Base-by-base conservation (phyloP, 2,113 vertebrate species). In the Nothocercus nigrocapillus region DNA sequence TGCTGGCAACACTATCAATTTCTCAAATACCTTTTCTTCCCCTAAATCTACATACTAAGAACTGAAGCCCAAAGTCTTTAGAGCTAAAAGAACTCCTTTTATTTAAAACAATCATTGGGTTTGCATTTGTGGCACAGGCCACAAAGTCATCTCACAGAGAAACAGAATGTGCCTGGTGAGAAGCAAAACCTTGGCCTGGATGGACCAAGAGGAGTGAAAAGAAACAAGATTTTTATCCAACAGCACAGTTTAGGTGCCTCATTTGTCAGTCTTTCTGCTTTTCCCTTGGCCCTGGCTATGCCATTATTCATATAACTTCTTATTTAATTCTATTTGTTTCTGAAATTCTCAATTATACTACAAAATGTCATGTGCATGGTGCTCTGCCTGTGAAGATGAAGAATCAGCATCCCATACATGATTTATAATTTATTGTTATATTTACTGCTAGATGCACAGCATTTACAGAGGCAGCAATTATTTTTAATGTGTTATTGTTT, bases 241-340 rank as follows among this genome's bases (percentile, higher is more conserved):
- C 21, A 76, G 21, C 6, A 3, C 7, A 20, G 7, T 61, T 6
- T 24, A 59, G 25, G 7, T 8, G 20, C 0, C 0, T 5, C 17
- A 25, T 78, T 70, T 76, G 25, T 59, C 36, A 82, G 5, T 4
- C 4, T 14, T 77, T 77, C 30, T 56, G 25, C 44, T 78, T 54
- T 8, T 2, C 9, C 4, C 45, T 66, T 73, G 27, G 13, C 24
- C 13, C 16, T 81, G 32, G 8, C 9, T 81, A 21, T 34, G 45
- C 45, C 6, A n/a, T 28, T n/a, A 42, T 47, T 54, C 51, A 30
- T 2, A 4, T 25, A 66, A 53, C 11, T 47, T 69, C 30, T 66
- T 51, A 19, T 20, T 68, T 42, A 47, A 54, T 38, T 56, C 34
- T 45, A 4, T 7, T 3, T 62, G 13, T 77, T 67, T 68, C 1